These are phyloP conservation scores for Poecilia picta DNA, from an alignment of 2,797 vertebrate genomes.

Conservation along the genomic window DNA sequence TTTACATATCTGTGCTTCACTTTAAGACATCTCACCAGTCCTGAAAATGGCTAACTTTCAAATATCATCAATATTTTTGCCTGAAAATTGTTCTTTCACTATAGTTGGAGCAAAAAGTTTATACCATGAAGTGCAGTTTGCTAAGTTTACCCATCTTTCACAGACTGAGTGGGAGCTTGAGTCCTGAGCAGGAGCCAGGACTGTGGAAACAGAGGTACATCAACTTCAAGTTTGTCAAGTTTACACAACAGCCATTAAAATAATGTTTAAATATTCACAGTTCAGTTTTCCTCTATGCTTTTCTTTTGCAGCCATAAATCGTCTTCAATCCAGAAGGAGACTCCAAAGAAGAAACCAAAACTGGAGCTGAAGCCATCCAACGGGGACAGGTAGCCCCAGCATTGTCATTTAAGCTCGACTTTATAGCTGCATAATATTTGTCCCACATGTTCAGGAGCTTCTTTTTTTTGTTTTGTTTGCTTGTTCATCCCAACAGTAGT, in stretches of 20 bases:
- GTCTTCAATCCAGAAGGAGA: slow-evolving; percentile 99
- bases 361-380: slow-evolving; percentile 99
- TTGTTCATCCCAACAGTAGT: slow-evolving; percentile 83
- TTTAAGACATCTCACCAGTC: neutral
- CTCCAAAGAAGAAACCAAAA: slow-evolving; percentile 99
- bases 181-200: slow-evolving; percentile 97
- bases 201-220: slow-evolving; percentile 98
- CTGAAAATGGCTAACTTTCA: neutral
- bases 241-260: neutral
- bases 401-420: neutral
- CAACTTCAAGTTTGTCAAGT: slow-evolving; percentile 9
- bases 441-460: neutral
- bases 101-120: neutral
- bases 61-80: neutral
- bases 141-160: slow-evolving; percentile 40
- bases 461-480: neutral
- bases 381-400: slow-evolving; percentile 89
- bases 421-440: neutral
- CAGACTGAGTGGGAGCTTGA: slow-evolving; percentile 93
- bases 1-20: neutral
- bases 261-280: neutral
- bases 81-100: neutral
- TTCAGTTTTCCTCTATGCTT: slow-evolving; percentile 8
- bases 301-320: slow-evolving; percentile 93
- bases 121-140: slow-evolving; percentile 1